Conservation (phyloP, 2,797 vertebrate genomes). For the Gallinago nigripennis region DNA sequence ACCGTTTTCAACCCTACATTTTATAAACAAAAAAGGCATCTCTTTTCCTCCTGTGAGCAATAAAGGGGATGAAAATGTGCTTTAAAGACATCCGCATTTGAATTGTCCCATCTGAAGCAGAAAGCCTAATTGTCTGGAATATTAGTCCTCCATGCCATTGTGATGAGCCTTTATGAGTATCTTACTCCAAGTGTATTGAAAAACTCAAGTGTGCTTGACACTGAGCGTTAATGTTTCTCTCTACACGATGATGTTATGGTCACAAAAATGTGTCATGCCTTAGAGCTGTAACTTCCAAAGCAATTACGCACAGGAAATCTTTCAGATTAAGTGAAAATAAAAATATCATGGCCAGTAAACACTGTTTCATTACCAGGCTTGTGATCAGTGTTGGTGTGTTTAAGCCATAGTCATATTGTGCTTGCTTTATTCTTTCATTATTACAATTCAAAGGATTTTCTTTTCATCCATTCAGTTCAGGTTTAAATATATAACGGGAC, state of each 20-base stretch:
- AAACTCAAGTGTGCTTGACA: constrained; percentile 77
- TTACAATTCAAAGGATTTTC: not conserved
- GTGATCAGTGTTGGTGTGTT: not conserved
- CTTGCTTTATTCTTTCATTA: constrained; percentile 7
- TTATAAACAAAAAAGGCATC: constrained; percentile 68
- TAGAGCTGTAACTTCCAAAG: constrained; percentile 70
- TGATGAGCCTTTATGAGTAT: constrained; percentile 51
- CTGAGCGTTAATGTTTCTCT: constrained; percentile 64
- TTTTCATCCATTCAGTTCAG: not conserved
- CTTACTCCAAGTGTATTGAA: constrained; percentile 65
- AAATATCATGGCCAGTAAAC: constrained; percentile 63
- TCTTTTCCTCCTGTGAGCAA: constrained; percentile 66
- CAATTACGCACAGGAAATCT: constrained; percentile 73
- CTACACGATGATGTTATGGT: constrained; percentile 44
- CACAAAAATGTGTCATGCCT: constrained; percentile 72
- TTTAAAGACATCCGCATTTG: constrained; percentile 70
- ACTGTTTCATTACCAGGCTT: constrained; percentile 45
- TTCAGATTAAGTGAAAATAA: constrained; percentile 58
- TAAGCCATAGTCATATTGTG: not conserved
- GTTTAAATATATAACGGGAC: not conserved
- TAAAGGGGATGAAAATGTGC: constrained; percentile 62
- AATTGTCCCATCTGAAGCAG: constrained; percentile 76
- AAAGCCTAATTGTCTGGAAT: constrained; percentile 73
- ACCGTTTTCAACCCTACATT: constrained; percentile 57
- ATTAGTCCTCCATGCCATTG: constrained; percentile 63